Conservation (phyloP, 2,113 vertebrate genomes). For the Equus quagga region DNA sequence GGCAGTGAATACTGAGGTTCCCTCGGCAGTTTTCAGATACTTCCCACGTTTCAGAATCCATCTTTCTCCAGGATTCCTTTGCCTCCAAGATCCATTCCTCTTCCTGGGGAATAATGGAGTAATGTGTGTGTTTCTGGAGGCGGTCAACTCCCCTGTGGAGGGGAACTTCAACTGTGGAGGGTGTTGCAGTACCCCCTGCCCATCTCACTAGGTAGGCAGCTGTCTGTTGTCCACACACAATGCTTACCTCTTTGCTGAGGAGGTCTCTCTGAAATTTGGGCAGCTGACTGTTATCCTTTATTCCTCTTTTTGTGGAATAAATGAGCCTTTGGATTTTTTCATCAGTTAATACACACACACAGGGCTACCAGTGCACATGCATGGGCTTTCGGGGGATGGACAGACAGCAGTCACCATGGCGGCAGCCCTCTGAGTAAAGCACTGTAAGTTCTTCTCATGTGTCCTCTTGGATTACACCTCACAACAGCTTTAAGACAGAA, state of each 20-base stretch:
- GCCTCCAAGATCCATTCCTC: not conserved
- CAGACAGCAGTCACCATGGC: rapidly evolving
- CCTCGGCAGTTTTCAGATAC: not conserved
- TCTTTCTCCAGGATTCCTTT: not conserved
- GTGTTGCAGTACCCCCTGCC: rapidly evolving
- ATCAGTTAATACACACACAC: not conserved
- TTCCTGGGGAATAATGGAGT: not conserved
- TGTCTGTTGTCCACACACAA: not conserved
- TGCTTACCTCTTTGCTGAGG: not conserved
- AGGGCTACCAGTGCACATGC: not conserved
- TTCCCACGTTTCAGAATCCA: not conserved
- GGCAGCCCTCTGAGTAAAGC: not conserved
- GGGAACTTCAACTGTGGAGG: not conserved
- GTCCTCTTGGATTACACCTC: not conserved
- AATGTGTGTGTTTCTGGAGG: not conserved
- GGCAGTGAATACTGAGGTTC: not conserved
- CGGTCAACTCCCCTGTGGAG: not conserved
- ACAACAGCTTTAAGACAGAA: not conserved
- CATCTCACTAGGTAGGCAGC: not conserved
- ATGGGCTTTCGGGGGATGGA: not conserved
- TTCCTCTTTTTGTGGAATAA: not conserved
- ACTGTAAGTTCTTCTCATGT: not conserved
- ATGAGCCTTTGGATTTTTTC: not conserved
- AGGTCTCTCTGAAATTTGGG: not conserved
- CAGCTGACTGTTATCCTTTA: not conserved